A percentile compares a stretch with the other conserved stretches of the same genome.
Evolutionary conservation across 2,113 vertebrate genomes (phyloP).

Genomic region (Rostratula benghalensis): DNA sequence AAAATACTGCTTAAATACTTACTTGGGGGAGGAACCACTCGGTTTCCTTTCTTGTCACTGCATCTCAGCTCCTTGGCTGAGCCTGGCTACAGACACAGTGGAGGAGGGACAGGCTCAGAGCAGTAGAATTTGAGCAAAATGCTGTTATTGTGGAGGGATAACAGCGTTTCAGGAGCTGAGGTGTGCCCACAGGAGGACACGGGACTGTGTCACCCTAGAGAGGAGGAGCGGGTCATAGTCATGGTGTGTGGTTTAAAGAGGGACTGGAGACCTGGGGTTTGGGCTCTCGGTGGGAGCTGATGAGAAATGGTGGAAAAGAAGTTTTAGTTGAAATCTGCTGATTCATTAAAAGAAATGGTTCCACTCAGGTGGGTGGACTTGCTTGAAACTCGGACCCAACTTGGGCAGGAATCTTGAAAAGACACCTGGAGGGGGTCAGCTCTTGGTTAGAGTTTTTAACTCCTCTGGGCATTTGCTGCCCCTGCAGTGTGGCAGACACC

Average conservation of each 20-base stretch:
- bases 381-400: not conserved
- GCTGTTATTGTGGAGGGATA: rapidly evolving
- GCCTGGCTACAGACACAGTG: rapidly evolving
- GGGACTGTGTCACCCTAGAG: not conserved
- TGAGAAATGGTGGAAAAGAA: not conserved
- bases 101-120: not conserved
- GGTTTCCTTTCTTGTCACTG: not conserved
- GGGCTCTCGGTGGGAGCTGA: not conserved
- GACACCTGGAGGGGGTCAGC: not conserved
- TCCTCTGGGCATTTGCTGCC: not conserved
- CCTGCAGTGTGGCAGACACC: not conserved
- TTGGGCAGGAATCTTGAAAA: not conserved
- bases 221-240: not conserved
- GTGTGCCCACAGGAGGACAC: not conserved
- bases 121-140: not conserved
- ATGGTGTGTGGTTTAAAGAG: not conserved
- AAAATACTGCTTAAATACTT: not conserved
- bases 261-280: not conserved
- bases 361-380: rapidly evolving
- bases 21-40: not conserved
- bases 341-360: not conserved
- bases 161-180: not conserved
- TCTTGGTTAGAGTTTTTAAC: not conserved
- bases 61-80: not conserved
- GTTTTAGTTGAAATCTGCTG: not conserved